Percentiles rank a stretch among this genome's conserved stretches.
Conservation (phyloP, 2,888 invertebrate genomes). For the Dasypogon diadema region DNA sequence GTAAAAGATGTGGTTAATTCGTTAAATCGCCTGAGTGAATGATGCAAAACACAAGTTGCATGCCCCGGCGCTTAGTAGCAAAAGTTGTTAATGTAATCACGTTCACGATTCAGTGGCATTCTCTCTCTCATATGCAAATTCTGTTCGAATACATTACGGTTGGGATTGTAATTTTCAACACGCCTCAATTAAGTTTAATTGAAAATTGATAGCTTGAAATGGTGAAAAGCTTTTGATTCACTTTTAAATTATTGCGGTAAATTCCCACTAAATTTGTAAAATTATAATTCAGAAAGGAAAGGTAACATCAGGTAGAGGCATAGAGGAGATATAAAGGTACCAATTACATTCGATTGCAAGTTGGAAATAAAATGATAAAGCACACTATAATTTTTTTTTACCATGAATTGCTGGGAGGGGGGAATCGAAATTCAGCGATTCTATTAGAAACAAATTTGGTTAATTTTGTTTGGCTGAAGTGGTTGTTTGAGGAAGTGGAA, state of each 20-base stretch:
- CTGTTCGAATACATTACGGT: constrained; percentile 36
- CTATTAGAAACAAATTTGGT: too few species aligned
- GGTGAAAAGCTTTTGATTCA: constrained; percentile 37
- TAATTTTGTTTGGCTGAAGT: too few species aligned
- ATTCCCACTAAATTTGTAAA: not conserved
- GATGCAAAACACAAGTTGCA: constrained; percentile 38
- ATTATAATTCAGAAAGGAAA: not conserved
- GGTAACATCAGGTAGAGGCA: too few species aligned
- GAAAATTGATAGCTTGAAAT: constrained; percentile 47
- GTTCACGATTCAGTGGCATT: constrained; percentile 6
- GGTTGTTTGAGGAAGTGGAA: too few species aligned
- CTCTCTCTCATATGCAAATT: constrained; percentile 43
- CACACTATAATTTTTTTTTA: too few species aligned
- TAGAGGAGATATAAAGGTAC: too few species aligned
- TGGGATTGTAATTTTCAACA: constrained; percentile 40
- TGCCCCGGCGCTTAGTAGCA: not conserved
- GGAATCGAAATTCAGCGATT: too few species aligned
- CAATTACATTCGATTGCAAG: too few species aligned
- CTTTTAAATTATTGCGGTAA: constrained; percentile 39
- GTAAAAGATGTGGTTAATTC: constrained; percentile 41
- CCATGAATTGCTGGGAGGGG: too few species aligned
- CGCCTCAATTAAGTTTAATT: constrained; percentile 46
- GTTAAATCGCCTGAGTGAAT: constrained; percentile 33
- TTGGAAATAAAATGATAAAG: too few species aligned
- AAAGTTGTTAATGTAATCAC: constrained; percentile 31